phyloP scores from a whole-genome alignment of 2,113 vertebrate genomes.

The Tiliqua scincoides region DNA sequence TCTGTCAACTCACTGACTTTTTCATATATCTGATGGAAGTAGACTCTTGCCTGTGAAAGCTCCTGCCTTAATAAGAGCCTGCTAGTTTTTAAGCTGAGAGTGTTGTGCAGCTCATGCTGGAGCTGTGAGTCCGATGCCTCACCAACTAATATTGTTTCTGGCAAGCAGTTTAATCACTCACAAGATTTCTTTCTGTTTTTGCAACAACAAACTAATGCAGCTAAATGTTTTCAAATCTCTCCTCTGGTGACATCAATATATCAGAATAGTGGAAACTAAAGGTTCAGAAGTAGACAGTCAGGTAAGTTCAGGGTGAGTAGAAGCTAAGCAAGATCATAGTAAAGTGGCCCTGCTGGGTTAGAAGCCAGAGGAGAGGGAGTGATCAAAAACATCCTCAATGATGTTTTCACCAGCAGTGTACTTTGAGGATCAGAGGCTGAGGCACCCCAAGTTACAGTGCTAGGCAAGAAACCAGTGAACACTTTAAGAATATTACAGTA shows the following conservation, averaged over 20 bases:
- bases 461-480: background rate
- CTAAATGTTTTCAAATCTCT: background rate
- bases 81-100: background rate
- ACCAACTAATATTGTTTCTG: background rate
- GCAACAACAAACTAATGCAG: background rate
- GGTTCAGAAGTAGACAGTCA: background rate
- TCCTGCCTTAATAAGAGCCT: too few species aligned
- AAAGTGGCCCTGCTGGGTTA: background rate
- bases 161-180: background rate
- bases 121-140: conserved; percentile 28
- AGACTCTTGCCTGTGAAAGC: too few species aligned
- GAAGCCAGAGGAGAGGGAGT: background rate
- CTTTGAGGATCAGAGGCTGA: background rate
- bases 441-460: background rate
- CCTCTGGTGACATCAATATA: too few species aligned
- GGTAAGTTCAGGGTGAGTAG: background rate
- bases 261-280: too few species aligned
- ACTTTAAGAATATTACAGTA: background rate
- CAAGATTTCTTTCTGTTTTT: background rate
- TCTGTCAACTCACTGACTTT: too few species aligned
- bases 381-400: background rate
- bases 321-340: background rate
- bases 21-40: too few species aligned
- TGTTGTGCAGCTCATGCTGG: conserved; percentile 8
- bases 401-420: background rate